Percentiles rank a stretch among this genome's conserved stretches.
These are phyloP conservation scores for Meandrusa payeni DNA, from an alignment of 2,888 invertebrate genomes.

Conservation along the genomic window DNA sequence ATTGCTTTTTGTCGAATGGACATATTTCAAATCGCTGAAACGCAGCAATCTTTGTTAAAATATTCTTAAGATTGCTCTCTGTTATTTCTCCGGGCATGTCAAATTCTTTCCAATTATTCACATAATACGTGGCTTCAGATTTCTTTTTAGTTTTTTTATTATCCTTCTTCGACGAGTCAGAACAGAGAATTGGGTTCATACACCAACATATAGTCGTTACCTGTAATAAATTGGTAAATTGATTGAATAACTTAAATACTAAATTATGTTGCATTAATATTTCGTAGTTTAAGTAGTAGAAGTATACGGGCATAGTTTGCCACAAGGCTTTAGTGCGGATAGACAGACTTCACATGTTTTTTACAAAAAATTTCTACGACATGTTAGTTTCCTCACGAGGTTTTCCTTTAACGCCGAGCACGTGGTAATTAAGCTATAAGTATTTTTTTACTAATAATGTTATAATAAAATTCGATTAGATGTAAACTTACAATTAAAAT, in stretches of 20 bases:
- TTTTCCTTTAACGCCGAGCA: too few relatives aligned
- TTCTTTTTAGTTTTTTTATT: neutral
- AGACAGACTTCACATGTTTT: too few relatives aligned
- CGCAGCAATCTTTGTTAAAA: constrained; percentile 29
- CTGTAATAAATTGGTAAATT: too few relatives aligned
- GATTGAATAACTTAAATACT: too few relatives aligned
- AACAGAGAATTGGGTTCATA: neutral
- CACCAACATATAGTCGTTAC: neutral
- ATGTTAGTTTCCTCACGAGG: too few relatives aligned
- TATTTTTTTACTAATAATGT: neutral
- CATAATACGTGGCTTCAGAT: constrained; percentile 21
- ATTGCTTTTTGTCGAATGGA: constrained; percentile 25
- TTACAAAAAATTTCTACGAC: too few relatives aligned
- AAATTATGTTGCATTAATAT: too few relatives aligned
- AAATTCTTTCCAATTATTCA: constrained; percentile 35
- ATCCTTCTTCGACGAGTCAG: neutral
- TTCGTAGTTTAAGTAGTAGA: too few relatives aligned
- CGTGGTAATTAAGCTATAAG: neutral
- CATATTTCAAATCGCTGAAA: constrained; percentile 7
- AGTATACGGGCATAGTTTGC: too few relatives aligned
- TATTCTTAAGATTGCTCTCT: constrained; percentile 26
- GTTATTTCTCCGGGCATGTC: constrained; percentile 30
- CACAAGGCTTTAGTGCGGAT: too few relatives aligned
- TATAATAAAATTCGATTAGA: neutral
- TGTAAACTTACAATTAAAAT: constrained; percentile 6